phyloP scores from a whole-genome alignment of 2,888 invertebrate genomes.

The Lamellibrachia columna region DNA sequence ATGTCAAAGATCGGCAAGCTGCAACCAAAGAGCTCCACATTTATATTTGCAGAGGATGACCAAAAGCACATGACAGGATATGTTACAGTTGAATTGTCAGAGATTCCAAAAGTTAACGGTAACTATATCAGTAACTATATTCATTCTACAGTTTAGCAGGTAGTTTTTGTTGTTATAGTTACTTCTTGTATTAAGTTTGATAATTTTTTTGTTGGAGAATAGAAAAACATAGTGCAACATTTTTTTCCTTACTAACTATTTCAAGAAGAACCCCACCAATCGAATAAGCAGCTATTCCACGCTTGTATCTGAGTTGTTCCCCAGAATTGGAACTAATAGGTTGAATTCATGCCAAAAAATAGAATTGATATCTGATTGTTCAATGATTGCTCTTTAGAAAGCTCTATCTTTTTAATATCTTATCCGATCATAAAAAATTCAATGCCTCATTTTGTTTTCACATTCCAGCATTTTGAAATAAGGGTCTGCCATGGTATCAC shows the following conservation, averaged over 20 bases:
- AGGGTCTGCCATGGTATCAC: no score
- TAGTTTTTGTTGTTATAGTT: not conserved
- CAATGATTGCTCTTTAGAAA: no score
- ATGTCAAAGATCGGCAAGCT: not conserved
- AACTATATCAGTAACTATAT: not conserved
- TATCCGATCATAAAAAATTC: no score
- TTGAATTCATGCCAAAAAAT: no score
- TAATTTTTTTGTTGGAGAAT: not conserved
- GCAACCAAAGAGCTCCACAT: conserved; percentile 12
- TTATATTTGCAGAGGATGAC: not conserved
- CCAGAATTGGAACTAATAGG: no score
- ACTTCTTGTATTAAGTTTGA: not conserved
- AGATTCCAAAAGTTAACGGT: not conserved
- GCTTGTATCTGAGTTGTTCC: no score
- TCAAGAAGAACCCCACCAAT: not conserved
- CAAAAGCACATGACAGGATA: not conserved
- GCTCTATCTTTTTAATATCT: no score
- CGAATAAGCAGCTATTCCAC: not conserved
- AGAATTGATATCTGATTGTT: no score
- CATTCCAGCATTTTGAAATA: no score
- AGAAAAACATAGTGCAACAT: not conserved
- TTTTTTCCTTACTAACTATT: not conserved
- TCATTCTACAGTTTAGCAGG: no score
- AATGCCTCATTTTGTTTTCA: no score
- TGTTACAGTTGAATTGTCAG: not conserved